Conservation (phyloP, 2,888 invertebrate genomes). For the Cerastoderma edule region DNA sequence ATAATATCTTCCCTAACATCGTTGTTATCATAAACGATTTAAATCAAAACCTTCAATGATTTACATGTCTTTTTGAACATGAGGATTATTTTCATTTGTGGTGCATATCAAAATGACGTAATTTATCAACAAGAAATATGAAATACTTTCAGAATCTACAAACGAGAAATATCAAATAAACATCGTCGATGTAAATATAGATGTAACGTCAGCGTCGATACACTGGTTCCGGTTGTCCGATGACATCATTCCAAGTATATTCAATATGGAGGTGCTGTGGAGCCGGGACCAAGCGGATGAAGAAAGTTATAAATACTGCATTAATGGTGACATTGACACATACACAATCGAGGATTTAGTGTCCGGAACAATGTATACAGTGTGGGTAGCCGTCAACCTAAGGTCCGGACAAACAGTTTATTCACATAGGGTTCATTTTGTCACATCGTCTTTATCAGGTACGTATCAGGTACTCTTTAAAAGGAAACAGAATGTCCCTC, state of each 20-base stretch:
- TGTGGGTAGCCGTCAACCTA: slow-evolving; percentile 43
- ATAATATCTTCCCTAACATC: no score
- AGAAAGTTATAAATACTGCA: slow-evolving; percentile 31
- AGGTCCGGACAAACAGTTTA: slow-evolving; percentile 34
- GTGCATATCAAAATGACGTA: no score
- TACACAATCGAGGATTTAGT: slow-evolving; percentile 34
- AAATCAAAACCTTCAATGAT: no score
- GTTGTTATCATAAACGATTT: no score
- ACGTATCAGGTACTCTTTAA: no score
- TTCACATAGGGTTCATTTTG: slow-evolving; percentile 51
- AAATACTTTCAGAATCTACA: slow-evolving; percentile 22
- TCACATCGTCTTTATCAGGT: slow-evolving; percentile 30
- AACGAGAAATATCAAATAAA: slow-evolving; percentile 21
- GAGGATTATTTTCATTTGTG: no score
- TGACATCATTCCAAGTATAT: slow-evolving; percentile 10
- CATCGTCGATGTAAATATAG: slow-evolving; percentile 33
- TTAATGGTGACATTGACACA: background rate
- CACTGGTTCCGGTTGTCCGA: slow-evolving; percentile 28
- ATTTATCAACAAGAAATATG: no score
- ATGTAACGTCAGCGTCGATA: slow-evolving; percentile 27
- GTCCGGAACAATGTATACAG: slow-evolving; percentile 40
- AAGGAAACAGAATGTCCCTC: no score
- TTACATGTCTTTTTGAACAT: no score
- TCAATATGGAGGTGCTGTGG: slow-evolving; percentile 46
- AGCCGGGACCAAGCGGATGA: slow-evolving; percentile 10